Percentiles rank a stretch among this genome's conserved stretches.
Evolutionary conservation across 2,888 invertebrate genomes (phyloP).

Genomic region (Nemotelus nigrinus): DNA sequence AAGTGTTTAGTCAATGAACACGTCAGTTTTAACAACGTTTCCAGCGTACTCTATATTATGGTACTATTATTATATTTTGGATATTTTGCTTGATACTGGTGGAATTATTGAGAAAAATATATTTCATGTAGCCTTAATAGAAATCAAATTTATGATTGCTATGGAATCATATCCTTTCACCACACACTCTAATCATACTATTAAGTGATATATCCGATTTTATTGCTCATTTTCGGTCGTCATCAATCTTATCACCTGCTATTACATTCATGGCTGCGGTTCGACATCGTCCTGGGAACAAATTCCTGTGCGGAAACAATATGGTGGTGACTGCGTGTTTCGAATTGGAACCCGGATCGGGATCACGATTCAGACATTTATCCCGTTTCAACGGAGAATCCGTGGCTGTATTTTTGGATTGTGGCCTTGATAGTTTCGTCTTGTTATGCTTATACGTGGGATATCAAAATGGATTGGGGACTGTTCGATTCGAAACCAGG

Average conservation of each 20-base stretch:
- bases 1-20: too few relatives aligned
- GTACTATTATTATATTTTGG: too few relatives aligned
- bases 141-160: slow-evolving; percentile 26
- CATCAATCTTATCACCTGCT: slow-evolving; percentile 38
- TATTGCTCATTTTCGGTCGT: slow-evolving; percentile 13
- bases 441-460: slow-evolving; percentile 85
- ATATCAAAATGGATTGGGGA: slow-evolving; percentile 91
- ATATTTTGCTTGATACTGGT: too few relatives aligned
- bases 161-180: slow-evolving; percentile 30
- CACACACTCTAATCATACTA: slow-evolving; percentile 18
- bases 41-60: too few relatives aligned
- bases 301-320: neutral
- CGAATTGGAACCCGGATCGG: neutral
- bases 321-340: neutral
- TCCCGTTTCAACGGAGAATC: slow-evolving; percentile 68
- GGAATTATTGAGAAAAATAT: too few relatives aligned
- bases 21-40: too few relatives aligned
- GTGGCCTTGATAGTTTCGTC: slow-evolving; percentile 75
- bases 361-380: slow-evolving; percentile 54
- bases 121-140: neutral
- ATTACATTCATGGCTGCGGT: slow-evolving; percentile 24
- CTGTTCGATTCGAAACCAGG: slow-evolving; percentile 79
- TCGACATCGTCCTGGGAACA: neutral
- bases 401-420: slow-evolving; percentile 78
- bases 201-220: slow-evolving; percentile 29